Base-by-base conservation (phyloP, 2,113 vertebrate species). In the Hyperoodon ampullatus region DNA sequence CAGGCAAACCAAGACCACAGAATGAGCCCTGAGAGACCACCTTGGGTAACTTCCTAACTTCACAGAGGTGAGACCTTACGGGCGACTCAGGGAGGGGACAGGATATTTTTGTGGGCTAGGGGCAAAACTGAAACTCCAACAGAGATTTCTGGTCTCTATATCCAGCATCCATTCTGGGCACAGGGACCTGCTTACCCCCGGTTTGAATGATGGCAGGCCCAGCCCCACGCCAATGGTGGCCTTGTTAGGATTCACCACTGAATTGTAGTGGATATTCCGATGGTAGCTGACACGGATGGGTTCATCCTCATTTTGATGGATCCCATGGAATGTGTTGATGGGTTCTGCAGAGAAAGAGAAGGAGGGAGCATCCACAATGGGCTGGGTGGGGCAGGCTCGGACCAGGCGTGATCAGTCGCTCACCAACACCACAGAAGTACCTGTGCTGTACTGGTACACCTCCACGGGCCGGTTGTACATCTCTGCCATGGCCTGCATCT, bases 401-500 rank as follows among this genome's bases (percentile, higher is more conserved):
- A 66, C 63, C 30, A 94, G 71, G 24, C 0, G 4, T 44, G 6
- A 65, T 74, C 50, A 42, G 26, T n/a, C 2, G 53, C 94, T 90
- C 82, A 58, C 47, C 92, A 87, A 96, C 93, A 95, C 90, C 88
- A 68, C 85, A 87, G 81, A 90, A 93, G 72, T 98, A 99, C 99
- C 99, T 98, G 99, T 99, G 98, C 99, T 98, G 15, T 99, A 99
- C 97, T 99, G 99, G 97, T 99, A 99, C 94, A 99, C 99, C 98
- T 99, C 99, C 96, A 99, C 99, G 0, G 99, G 99, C 60, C 99
- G 98, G 98, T 99, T 99, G 98, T 99, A 99, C 99, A 99, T 99
- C 98, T 99, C 99, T 0, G 99, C 99, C 99, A 99, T 99, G 85
- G 99, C 99, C 98, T 99, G 99, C 99, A 99, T 99, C 98, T 99